These are phyloP conservation scores for Acanthoscelides obtectus DNA, from an alignment of 2,888 invertebrate genomes.

Conservation along the genomic window DNA sequence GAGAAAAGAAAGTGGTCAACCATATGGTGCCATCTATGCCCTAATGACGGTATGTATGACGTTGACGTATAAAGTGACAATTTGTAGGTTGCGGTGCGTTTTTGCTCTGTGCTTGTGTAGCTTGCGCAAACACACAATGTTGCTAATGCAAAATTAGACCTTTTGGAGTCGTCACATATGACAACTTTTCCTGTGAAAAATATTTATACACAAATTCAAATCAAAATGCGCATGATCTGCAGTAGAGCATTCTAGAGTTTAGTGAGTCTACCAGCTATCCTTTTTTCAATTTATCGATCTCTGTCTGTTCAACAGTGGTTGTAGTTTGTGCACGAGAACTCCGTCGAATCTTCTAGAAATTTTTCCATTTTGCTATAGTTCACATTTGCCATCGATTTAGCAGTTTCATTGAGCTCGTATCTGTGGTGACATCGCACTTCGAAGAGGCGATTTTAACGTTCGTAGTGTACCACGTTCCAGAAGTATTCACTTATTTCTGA, in stretches of 20 bases:
- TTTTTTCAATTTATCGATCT: not conserved
- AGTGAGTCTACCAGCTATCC: not conserved
- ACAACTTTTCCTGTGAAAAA: not conserved
- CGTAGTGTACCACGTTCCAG: not conserved
- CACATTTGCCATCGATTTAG: not conserved
- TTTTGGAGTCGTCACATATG: not conserved
- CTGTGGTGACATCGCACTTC: not conserved
- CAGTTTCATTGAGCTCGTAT: not conserved
- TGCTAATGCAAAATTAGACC: not conserved
- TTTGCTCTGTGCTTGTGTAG: too few relatives aligned
- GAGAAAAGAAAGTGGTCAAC: too few relatives aligned
- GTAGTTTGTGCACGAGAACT: too few relatives aligned
- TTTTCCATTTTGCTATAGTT: not conserved
- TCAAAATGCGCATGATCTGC: not conserved
- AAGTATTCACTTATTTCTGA: conserved; percentile 1
- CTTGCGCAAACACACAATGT: too few relatives aligned
- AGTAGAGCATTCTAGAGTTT: not conserved
- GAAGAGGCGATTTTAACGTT: too few relatives aligned
- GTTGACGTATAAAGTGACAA: too few relatives aligned
- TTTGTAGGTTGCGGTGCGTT: too few relatives aligned
- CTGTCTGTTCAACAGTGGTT: not conserved
- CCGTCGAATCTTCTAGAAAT: not conserved
- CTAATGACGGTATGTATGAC: too few relatives aligned
- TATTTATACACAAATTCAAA: not conserved
- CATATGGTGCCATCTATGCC: too few relatives aligned